Evolutionary conservation across 2,888 invertebrate species (phyloP), one percentile per base, ranked within the genome.

Genomic region (Plagodis dolabraria): DNA sequence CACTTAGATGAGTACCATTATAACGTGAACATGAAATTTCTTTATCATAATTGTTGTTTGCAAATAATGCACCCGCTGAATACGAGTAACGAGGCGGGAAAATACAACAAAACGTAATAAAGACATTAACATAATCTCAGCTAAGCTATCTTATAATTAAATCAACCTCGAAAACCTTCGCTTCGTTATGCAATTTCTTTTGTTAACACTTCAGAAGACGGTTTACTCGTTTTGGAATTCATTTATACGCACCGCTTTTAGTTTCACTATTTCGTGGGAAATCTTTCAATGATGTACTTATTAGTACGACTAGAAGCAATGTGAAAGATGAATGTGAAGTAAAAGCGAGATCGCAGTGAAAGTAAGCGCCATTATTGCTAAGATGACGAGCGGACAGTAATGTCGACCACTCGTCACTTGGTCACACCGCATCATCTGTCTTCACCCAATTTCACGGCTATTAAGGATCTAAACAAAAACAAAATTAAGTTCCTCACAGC

Each of bases 281-380:
- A 55, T 52, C 33, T 64, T 55, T 60, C 56, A 57, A 58, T 60
- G 60, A 56, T 59, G 57, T 63, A 47, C 51, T 10, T 22, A 22
- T 22, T 40, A 40, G 40, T 40, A 56, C 43, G 44, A 47, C 11
- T 44, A 59, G 53, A 42, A 49, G 38, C 53, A 47, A 49, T 59
- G 61, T 49, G 55, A 59, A 64, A 60, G 58, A 64, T 64, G 60
- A 63, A 56, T 65, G 57, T 63, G 58, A 53, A 63, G 68, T 63
- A 68, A 72, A 65, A 69, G 68, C 65, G 67, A 65, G 64, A 66
- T 66, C 64, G 50, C 40, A 70, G 72, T 67, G 70, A 72, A 70
- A 70, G 70, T 69, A 63, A 53, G 53, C 40, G 43, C 45, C 42
- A 56, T 64, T 56, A 61, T 62, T 53, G 60, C 62, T 45, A 55